Evolutionary conservation across 2,113 vertebrate species (phyloP).

Genomic region (Nesospiza acunhae): DNA sequence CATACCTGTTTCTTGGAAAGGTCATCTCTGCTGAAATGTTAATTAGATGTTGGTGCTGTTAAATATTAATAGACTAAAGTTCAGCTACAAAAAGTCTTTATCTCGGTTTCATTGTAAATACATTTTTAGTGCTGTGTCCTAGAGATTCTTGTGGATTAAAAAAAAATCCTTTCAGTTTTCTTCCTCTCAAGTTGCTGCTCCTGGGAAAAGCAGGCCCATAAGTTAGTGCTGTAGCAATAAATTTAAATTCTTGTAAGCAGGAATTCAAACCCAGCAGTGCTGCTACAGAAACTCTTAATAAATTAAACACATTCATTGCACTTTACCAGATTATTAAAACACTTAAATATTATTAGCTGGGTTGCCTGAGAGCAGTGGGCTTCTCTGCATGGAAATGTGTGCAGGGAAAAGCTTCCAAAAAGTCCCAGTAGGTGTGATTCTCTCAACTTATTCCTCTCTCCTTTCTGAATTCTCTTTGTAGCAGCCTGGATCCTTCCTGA

Average conservation of each 20-base stretch:
- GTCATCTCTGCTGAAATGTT: background rate
- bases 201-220: background rate
- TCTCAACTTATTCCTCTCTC: background rate
- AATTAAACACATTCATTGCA: conserved; percentile 28
- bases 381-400: background rate
- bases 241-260: background rate
- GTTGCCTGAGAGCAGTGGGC: background rate
- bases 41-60: background rate
- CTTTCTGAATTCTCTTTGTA: conserved; percentile 12
- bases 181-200: background rate
- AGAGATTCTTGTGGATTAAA: background rate
- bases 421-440: background rate
- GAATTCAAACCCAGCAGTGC: background rate
- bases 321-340: background rate
- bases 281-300: conserved; percentile 6
- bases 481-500: background rate
- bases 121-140: background rate
- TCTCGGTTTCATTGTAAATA: background rate
- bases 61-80: background rate
- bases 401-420: background rate
- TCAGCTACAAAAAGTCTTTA: background rate
- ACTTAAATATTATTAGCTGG: conserved; percentile 34
- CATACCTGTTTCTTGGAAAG: background rate
- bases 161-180: background rate
- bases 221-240: background rate